Evolutionary conservation across 2,113 vertebrate species (phyloP), one percentile per base, ranked within the genome.

Genomic region (Pithys albifrons): DNA sequence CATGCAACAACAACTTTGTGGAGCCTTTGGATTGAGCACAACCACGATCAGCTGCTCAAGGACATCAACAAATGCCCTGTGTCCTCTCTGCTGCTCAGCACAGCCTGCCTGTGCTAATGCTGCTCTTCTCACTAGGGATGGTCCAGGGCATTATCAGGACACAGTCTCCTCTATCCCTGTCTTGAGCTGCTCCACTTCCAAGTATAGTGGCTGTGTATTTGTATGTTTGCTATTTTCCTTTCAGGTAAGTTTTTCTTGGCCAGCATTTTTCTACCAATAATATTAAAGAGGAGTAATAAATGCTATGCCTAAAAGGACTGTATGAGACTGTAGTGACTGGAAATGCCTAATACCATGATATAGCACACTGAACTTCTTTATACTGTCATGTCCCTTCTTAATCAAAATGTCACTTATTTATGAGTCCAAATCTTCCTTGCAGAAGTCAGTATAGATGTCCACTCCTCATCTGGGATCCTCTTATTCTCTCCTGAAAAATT

Each of bases 21-120:
- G 92, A 95, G 91, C 52, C 65, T n/a, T 87, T 64, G 43, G 84
- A 88, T 39, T 72, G 22, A 33, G 58, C 48, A 65, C 88, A 79
- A 76, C 91, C 72, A 91, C 43, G 37, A 90, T 69, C 8, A 20
- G 72, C 65, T 70, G 46, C 61, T 76, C 83, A 95, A 97, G 92
- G 96, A 73, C 73, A 77, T 22, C 10, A 51, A 49, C n/a, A 85
- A 84, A 69, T 4, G 31, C 16, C 15, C 25, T 0, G 0, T 12
- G 33, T 76, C 46, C 58, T 51, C 41, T 37, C 23, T 1, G 49
- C 24, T 6, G 14, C 39, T 27, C 5, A 4, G 37, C n/a, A 23
- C 16, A 15, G 31, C 49, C 15, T 48, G 39, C 17, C 61, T 27
- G 3, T 66, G 61, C 35, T 64, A 35, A 45, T 19, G 51, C 19